phyloP scores from a whole-genome alignment of 2,797 vertebrate genomes.

The Trachurus trachurus region DNA sequence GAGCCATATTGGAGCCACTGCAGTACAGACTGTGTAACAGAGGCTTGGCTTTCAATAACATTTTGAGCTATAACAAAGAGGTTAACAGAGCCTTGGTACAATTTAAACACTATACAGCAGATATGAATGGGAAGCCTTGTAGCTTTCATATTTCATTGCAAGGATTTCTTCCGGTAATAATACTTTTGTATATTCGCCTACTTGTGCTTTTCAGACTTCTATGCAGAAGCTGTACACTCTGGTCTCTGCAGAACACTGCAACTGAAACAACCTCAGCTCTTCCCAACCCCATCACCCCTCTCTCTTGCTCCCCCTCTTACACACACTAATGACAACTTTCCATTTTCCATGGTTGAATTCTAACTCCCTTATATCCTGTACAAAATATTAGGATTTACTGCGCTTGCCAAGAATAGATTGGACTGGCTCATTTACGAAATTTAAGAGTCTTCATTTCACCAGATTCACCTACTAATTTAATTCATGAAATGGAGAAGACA shows the following conservation, averaged over 20 bases:
- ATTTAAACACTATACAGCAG: not conserved
- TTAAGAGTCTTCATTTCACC: conserved; percentile 45
- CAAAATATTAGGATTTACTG: conserved; percentile 46
- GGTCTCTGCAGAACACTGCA: not conserved
- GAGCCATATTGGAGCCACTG: not conserved
- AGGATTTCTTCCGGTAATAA: not conserved
- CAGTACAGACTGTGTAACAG: not conserved
- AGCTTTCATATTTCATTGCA: not conserved
- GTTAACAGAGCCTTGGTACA: not conserved
- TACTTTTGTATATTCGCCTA: not conserved
- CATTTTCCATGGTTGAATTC: conserved; percentile 40
- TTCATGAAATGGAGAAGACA: conserved; percentile 44
- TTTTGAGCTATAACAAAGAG: not conserved
- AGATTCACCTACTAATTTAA: conserved; percentile 49
- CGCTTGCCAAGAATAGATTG: conserved; percentile 51
- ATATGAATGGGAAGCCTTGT: not conserved
- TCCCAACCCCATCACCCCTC: conserved; percentile 1
- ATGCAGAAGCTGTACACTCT: not conserved
- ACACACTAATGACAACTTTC: conserved; percentile 41
- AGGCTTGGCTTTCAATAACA: not conserved
- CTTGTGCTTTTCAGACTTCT: not conserved
- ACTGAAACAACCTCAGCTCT: not conserved
- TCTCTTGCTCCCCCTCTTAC: no score
- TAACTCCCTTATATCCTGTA: conserved; percentile 37
- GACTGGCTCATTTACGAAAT: conserved; percentile 47